phyloP scores from a whole-genome alignment of 2,113 vertebrate genomes.

The Chroicocephalus ridibundus region DNA sequence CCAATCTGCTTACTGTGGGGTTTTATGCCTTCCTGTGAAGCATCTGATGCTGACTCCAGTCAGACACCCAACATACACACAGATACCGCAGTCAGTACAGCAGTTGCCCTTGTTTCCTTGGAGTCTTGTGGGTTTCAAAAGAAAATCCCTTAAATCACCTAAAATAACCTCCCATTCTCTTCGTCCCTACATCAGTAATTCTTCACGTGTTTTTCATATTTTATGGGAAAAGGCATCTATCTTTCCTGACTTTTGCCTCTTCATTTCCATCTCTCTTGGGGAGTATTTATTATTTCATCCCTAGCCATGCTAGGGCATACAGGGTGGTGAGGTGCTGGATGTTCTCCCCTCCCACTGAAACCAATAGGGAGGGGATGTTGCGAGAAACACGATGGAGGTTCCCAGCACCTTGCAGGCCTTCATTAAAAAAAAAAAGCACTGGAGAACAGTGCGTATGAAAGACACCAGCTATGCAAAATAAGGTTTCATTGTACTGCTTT shows the following conservation, averaged over 20 bases:
- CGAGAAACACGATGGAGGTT: not conserved
- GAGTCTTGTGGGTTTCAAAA: not conserved
- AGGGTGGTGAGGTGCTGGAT: not conserved
- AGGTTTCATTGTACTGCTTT: constrained; percentile 21
- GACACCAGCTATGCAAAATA: not conserved
- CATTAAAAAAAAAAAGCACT: not conserved
- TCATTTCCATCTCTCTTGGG: not conserved
- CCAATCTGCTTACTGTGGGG: not conserved
- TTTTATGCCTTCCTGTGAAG: not conserved
- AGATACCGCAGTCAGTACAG: not conserved
- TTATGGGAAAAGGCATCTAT: not conserved
- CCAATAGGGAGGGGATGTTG: not conserved
- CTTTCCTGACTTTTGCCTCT: constrained; percentile 10
- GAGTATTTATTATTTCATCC: not conserved
- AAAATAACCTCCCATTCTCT: not conserved
- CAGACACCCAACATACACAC: not conserved
- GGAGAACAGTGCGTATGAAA: not conserved
- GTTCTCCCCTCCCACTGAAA: not conserved
- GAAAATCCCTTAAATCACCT: not conserved
- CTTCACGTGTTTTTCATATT: not conserved
- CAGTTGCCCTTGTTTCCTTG: not conserved
- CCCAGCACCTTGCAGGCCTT: not conserved
- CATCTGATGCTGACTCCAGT: not conserved
- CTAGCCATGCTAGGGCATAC: not conserved
- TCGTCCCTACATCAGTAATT: not conserved